Conservation (phyloP, 2,888 invertebrate species). For the Tetragonisca angustula region DNA sequence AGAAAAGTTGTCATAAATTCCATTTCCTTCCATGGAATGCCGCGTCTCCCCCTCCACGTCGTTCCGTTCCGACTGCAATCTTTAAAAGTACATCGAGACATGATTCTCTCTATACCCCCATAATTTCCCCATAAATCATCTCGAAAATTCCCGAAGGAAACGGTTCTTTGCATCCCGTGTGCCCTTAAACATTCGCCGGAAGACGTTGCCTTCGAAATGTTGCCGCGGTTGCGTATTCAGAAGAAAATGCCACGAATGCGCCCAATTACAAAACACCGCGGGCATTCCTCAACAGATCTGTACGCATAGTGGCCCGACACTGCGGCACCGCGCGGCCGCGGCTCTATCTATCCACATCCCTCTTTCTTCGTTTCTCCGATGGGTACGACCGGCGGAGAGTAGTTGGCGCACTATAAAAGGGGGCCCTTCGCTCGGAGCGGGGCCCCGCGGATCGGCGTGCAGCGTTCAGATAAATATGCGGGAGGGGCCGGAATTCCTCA, state of each 20-base stretch:
- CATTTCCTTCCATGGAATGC: neutral
- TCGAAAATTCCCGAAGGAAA: neutral
- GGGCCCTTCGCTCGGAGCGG: conserved; percentile 81
- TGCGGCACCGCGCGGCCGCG: conserved; percentile 51
- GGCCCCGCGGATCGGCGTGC: conserved; percentile 75
- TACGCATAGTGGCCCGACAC: conserved; percentile 81
- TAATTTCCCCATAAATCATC: conserved; percentile 1
- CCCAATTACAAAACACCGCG: conserved; percentile 77
- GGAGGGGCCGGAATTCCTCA: conserved; percentile 84
- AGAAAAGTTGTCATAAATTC: neutral
- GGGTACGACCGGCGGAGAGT: conserved; percentile 53
- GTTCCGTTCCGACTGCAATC: neutral
- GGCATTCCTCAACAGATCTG: conserved; percentile 72
- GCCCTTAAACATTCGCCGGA: conserved; percentile 9
- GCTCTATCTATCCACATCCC: conserved; percentile 52
- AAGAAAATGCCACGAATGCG: conserved; percentile 64
- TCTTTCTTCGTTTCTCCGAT: conserved; percentile 45
- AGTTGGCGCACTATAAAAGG: conserved; percentile 77
- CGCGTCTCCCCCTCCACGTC: neutral
- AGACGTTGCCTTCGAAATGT: conserved; percentile 30
- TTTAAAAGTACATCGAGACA: neutral
- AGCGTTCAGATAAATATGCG: conserved; percentile 83
- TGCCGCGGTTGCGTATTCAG: conserved; percentile 30
- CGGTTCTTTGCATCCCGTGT: neutral
- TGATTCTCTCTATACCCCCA: neutral